Evolutionary conservation across 2,113 vertebrate genomes (phyloP), one percentile per base, ranked within the genome.

Genomic region (Grus americana): DNA sequence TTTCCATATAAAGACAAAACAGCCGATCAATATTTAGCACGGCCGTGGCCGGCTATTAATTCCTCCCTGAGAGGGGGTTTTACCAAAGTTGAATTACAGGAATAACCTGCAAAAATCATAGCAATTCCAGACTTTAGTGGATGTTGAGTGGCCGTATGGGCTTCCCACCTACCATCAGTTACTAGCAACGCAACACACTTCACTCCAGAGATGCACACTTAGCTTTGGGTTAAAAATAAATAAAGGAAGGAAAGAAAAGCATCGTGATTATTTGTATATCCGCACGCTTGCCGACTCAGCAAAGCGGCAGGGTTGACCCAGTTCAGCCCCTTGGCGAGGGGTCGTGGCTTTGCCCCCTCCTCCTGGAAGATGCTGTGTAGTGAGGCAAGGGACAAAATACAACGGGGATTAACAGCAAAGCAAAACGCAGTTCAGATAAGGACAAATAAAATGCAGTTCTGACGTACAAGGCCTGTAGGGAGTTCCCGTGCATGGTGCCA

Each of bases 11-110:
- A 57, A 63, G 34, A 85, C 75, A 61, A 44, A 88, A 86, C 62
- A 9, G 7, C 34, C 6, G 2, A 86, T 88, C 59, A 47, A 26
- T 92, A 82, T 65, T 65, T 36, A 88, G 74, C 52, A 27, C 15
- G 75, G 73, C 24, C 78, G 65, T 18, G 5, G 58, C 59, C 21
- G 16, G 67, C 63, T 82, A 42, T 58, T 81, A 86, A 94, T 79
- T 93, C 84, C 62, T 86, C 38, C 72, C 70, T 2, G 5, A 65
- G 68, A 89, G 71, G 46, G 74, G 47, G 27, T 68, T 90, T 87
- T 63, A 75, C 67, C 81, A 46, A 90, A 74, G 75, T 5, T 84
- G 90, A 92, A 95, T 95, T 83, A 88, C 67, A 92, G 79, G 55
- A 70, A 92, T 80, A 90, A 14, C n/a, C 54, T 40, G 40, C 34